A percentile compares a stretch with the other conserved stretches of the same genome.
Evolutionary conservation across 2,113 vertebrate genomes (phyloP).

Genomic region (Percina caprodes): DNA sequence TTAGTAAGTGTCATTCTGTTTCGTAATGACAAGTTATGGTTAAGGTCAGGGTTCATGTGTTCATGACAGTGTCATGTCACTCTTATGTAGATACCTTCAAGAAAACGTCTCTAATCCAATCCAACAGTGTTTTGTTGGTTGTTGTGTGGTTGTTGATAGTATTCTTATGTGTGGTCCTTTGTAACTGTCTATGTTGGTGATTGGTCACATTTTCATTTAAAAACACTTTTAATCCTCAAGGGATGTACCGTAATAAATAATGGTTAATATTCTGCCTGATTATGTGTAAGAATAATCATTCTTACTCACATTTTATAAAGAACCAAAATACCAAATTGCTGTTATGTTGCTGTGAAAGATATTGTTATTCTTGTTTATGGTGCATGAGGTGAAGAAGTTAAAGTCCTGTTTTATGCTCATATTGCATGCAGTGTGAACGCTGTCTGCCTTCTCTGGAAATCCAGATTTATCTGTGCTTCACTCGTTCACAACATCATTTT

Average conservation of each 20-base stretch:
- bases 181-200: not conserved
- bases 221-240: not conserved
- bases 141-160: not conserved
- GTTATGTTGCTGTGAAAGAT: not conserved
- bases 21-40: too few species aligned
- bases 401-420: slow-evolving; percentile 3
- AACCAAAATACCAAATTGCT: not conserved
- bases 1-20: too few species aligned
- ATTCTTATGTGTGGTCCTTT: not conserved
- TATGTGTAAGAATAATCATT: not conserved
- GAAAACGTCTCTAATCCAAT: not conserved
- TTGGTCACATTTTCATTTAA: not conserved
- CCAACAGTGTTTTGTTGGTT: not conserved
- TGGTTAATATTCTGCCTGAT: not conserved
- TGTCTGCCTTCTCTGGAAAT: not conserved
- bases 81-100: too few species aligned
- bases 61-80: too few species aligned
- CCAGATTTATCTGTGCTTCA: slow-evolving; percentile 1
- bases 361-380: not conserved
- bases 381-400: not conserved
- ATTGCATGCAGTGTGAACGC: not conserved
- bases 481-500: not conserved
- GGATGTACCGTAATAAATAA: not conserved
- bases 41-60: too few species aligned
- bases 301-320: not conserved